Conservation (phyloP, 2,888 invertebrate species). For the Julus scandinavius region DNA sequence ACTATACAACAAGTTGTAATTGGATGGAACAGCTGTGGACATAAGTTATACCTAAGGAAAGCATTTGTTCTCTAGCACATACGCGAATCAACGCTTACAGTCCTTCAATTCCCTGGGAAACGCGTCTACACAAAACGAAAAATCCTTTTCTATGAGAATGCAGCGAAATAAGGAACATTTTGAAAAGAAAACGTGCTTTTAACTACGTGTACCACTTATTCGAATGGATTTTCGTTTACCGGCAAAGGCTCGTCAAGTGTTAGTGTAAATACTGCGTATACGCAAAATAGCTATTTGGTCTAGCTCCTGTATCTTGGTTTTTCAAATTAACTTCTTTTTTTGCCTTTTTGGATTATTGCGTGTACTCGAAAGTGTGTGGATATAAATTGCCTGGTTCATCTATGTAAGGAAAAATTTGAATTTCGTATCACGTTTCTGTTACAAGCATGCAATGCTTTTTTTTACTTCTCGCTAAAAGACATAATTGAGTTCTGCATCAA, state of each 20-base stretch:
- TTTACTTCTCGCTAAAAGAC: neutral
- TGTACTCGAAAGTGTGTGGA: neutral
- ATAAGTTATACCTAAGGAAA: neutral
- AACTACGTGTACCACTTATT: neutral
- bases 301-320: neutral
- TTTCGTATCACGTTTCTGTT: slow-evolving; percentile 9
- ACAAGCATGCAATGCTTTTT: neutral
- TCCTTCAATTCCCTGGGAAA: neutral
- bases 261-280: neutral
- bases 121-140: neutral
- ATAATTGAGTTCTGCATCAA: slow-evolving; percentile 39
- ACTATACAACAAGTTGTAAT: neutral
- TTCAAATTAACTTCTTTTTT: slow-evolving; percentile 2
- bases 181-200: neutral
- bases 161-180: neutral
- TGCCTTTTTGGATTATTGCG: neutral
- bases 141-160: neutral
- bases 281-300: neutral
- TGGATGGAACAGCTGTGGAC: slow-evolving; percentile 24
- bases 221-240: neutral
- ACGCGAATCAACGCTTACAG: neutral
- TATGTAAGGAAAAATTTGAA: neutral
- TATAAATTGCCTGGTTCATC: slow-evolving; percentile 19
- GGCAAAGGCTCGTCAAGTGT: neutral
- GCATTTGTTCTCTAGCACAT: neutral